Percentiles rank a stretch among this genome's conserved stretches.
Conservation (phyloP, 2,888 invertebrate species). For the Terebella lapidaria region DNA sequence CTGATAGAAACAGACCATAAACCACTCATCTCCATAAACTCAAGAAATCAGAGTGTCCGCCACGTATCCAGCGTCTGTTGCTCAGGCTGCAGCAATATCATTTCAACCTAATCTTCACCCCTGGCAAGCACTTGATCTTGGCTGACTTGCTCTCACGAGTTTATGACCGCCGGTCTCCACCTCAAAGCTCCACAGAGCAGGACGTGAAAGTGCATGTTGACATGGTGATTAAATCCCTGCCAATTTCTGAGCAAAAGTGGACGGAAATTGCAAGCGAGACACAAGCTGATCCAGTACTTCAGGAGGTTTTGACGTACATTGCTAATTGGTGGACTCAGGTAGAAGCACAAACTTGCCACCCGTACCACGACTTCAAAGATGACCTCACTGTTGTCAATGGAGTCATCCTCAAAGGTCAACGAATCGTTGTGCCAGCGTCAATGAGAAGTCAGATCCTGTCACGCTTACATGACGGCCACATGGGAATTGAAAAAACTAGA, state of each 20-base stretch:
- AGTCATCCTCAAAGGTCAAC: not conserved
- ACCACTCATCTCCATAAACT: no score
- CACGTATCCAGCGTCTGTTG: not conserved
- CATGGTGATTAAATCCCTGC: not conserved
- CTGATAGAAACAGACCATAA: not conserved
- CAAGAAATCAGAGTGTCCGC: not conserved
- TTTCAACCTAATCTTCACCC: not conserved
- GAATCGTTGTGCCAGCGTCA: not conserved
- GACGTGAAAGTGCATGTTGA: not conserved
- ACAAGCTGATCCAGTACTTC: not conserved
- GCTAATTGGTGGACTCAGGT: not conserved
- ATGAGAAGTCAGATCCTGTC: not conserved
- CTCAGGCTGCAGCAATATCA: not conserved
- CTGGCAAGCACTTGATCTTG: not conserved
- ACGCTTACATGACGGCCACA: not conserved
- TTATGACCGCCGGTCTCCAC: not conserved
- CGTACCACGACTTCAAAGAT: not conserved
- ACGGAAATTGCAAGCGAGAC: slow-evolving; percentile 5
- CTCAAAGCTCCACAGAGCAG: not conserved
- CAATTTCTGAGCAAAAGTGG: not conserved
- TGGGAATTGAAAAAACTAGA: not conserved
- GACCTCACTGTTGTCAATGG: not conserved
- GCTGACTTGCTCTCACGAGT: slow-evolving; percentile 1
- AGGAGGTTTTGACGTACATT: not conserved
- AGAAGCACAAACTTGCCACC: not conserved